Conservation (phyloP, 2,113 vertebrate genomes). For the Myrmecobius fasciatus region DNA sequence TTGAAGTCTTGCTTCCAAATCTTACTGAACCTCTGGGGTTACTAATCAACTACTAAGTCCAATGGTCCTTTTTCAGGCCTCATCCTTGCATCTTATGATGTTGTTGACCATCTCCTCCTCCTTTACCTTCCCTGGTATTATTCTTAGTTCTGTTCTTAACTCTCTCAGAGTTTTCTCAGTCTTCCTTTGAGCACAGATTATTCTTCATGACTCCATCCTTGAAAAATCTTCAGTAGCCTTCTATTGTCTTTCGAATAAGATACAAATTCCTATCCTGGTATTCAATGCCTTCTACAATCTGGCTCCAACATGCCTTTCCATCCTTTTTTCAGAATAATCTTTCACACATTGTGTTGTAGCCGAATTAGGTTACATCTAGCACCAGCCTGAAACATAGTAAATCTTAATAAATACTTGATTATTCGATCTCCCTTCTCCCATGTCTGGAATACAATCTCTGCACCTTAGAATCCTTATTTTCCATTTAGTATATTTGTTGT, state of each 20-base stretch:
- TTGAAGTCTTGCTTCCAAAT: too few relatives aligned
- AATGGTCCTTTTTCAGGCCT: too few relatives aligned
- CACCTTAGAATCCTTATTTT: not conserved
- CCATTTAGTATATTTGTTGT: too few relatives aligned
- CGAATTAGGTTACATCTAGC: not conserved
- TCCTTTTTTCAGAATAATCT: not conserved
- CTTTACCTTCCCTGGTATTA: not conserved
- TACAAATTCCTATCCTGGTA: not conserved
- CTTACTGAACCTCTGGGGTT: too few relatives aligned
- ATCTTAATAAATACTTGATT: not conserved
- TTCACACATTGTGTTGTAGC: not conserved
- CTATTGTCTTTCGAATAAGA: not conserved
- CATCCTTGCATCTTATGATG: not conserved
- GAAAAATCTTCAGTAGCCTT: not conserved
- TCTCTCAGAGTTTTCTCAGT: not conserved
- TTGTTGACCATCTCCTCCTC: not conserved
- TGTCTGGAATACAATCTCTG: not conserved
- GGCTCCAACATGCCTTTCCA: not conserved
- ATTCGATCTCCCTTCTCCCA: not conserved
- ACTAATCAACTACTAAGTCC: too few relatives aligned
- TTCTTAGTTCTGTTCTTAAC: not conserved
- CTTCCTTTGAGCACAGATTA: not conserved
- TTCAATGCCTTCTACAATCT: not conserved
- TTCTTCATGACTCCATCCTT: not conserved
- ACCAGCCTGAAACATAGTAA: not conserved